These are phyloP conservation scores for Zhuqinia jingwanae DNA, from an alignment of 2,888 invertebrate species.

Conservation along the genomic window DNA sequence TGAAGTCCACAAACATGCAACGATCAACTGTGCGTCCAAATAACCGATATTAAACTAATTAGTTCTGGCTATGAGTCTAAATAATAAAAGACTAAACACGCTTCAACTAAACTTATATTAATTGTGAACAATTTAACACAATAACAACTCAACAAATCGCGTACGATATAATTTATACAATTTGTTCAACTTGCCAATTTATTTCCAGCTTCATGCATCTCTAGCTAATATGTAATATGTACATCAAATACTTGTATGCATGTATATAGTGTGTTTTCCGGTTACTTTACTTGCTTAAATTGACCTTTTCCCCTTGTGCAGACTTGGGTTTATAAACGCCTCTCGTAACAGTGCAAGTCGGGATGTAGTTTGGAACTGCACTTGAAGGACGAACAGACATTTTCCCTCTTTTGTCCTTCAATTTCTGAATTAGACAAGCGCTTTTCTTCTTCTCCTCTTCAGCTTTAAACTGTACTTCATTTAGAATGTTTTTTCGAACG, in stretches of 20 bases:
- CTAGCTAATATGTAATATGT: no score
- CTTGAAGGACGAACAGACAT: slow-evolving; percentile 49
- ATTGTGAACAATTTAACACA: not conserved
- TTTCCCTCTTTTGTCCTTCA: not conserved
- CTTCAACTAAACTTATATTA: no score
- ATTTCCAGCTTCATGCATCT: not conserved
- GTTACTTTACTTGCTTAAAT: slow-evolving; percentile 11
- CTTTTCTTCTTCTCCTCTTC: not conserved
- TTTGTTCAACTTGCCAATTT: slow-evolving; percentile 40
- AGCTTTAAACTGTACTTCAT: slow-evolving; percentile 20
- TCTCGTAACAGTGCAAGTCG: not conserved
- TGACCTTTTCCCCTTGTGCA: not conserved
- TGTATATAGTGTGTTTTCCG: not conserved
- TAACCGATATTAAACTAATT: slow-evolving; percentile 58
- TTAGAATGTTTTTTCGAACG: not conserved
- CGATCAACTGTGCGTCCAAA: slow-evolving; percentile 67
- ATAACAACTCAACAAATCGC: not conserved
- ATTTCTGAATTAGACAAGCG: not conserved
- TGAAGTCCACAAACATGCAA: slow-evolving; percentile 60
- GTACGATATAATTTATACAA: not conserved
- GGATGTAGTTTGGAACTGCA: not conserved
- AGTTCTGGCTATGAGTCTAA: no score
- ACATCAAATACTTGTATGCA: not conserved
- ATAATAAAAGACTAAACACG: no score
- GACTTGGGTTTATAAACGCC: not conserved